Conservation (phyloP, 2,113 vertebrate species). For the Otis tarda region DNA sequence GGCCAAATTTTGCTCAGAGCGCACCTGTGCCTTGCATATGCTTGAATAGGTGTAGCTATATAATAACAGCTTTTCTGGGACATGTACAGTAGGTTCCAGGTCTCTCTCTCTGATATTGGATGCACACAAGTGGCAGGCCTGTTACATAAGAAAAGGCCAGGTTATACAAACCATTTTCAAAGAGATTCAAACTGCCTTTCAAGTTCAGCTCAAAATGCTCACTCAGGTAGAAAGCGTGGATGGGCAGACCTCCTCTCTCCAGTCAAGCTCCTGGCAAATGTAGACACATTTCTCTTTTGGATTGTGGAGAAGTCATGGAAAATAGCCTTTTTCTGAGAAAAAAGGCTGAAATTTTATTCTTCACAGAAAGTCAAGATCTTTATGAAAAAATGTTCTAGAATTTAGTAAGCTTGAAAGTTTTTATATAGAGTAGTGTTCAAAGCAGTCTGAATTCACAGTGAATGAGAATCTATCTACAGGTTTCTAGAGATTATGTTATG, state of each 20-base stretch:
- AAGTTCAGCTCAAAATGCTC: background rate
- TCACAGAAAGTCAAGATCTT: background rate
- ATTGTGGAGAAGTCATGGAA: background rate
- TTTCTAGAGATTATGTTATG: background rate
- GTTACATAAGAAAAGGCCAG: constrained; percentile 13
- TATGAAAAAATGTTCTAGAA: background rate
- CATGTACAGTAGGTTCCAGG: background rate
- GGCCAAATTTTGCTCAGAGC: constrained; percentile 27
- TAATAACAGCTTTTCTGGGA: constrained; percentile 21
- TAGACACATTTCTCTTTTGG: background rate
- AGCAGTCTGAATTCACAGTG: background rate
- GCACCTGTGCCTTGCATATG: constrained; percentile 53
- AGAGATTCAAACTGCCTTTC: background rate
- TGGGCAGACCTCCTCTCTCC: background rate
- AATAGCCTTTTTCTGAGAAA: background rate
- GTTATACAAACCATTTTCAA: constrained; percentile 20
- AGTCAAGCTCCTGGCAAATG: background rate
- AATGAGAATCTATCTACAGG: background rate
- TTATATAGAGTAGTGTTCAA: background rate
- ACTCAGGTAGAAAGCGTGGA: background rate
- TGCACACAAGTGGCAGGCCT: background rate
- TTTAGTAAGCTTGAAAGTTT: background rate
- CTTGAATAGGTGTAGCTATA: constrained; percentile 32
- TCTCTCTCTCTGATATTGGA: background rate
- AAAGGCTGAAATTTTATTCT: constrained; percentile 1